phyloP scores from a whole-genome alignment of 2,888 invertebrate genomes.

The Idaea aversata region DNA sequence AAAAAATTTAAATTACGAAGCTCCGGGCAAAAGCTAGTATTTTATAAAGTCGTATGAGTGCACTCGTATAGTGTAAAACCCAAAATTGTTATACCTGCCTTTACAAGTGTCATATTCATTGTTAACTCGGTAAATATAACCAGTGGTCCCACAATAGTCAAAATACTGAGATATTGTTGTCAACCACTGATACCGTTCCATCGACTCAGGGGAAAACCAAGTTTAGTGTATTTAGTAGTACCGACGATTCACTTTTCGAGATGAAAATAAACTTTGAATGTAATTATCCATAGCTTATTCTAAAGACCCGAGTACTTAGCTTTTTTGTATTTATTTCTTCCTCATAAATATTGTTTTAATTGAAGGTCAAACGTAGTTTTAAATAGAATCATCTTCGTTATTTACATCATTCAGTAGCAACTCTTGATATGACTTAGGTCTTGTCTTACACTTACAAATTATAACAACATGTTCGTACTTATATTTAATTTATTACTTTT shows the following conservation, averaged over 20 bases:
- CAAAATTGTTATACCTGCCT: neutral
- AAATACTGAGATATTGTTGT: neutral
- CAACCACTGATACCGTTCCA: neutral
- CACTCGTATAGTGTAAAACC: too few species aligned
- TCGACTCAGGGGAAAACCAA: neutral
- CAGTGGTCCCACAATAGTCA: neutral
- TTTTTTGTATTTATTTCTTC: conserved; percentile 22
- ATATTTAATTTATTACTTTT: conserved; percentile 26
- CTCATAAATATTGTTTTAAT: conserved; percentile 38
- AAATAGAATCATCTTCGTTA: conserved; percentile 46
- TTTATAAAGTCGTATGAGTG: too few species aligned
- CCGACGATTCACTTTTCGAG: neutral
- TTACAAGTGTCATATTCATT: neutral
- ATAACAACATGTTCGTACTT: conserved; percentile 21
- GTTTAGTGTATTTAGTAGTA: neutral
- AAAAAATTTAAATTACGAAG: too few species aligned
- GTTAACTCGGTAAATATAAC: neutral
- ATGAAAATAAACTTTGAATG: neutral
- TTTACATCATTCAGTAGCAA: conserved; percentile 40
- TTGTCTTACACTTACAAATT: conserved; percentile 18
- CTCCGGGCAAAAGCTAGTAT: too few species aligned
- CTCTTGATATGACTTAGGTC: conserved; percentile 3
- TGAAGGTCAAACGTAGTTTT: conserved; percentile 52
- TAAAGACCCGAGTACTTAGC: neutral
- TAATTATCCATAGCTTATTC: neutral